Base-by-base conservation (phyloP, 2,113 vertebrate genomes). In the Cyphomyrus plagiostoma region DNA sequence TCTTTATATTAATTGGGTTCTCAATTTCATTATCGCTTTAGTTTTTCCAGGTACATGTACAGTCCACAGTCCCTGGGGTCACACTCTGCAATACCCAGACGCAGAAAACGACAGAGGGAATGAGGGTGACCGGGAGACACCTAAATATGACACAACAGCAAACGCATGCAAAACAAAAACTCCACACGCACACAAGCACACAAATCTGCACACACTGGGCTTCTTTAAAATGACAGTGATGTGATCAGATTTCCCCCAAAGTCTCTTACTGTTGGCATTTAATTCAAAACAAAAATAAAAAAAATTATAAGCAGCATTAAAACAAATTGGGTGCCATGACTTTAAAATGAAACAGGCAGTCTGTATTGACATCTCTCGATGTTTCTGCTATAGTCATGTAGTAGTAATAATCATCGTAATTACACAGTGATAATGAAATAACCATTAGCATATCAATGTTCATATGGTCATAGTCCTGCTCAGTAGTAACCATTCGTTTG, bases 291-390 rank as follows among this genome's bases (percentile, higher is more conserved):
- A 89, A 93, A 91, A 82, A 82, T 15, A 90, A 46, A 46, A 92
- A 90, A 89, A 93, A 39, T 91, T 92, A 94, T 94, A 96, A 98
- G 97, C 97, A 97, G 97, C 97, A 97, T 97, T 94, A 95, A 93
- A 95, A 95, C 93, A 94, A 95, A 95, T 91, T 93, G 95, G 93
- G 95, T 95, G 96, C 94, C 94, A 94, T 95, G 95, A 95, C 96
- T 96, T 95, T 93, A 91, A 93, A 94, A 96, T 92, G 95, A 93
- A 90, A 93, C 94, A 93, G 92, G 91, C 90, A 93, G 92, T 86
- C 87, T 89, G 35, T 91, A 92, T 66, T 93, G 92, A 94, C 84
- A 92, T 93, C 93, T 94, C 93, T 91, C 89, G 90, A 89, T 94
- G 91, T 87, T 95, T 92, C 39, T 95, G 92, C 92, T 93, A 94